These are phyloP conservation scores for Neodiprion lecontei DNA, from an alignment of 1,140 invertebrate genomes.

Conservation along the genomic window DNA sequence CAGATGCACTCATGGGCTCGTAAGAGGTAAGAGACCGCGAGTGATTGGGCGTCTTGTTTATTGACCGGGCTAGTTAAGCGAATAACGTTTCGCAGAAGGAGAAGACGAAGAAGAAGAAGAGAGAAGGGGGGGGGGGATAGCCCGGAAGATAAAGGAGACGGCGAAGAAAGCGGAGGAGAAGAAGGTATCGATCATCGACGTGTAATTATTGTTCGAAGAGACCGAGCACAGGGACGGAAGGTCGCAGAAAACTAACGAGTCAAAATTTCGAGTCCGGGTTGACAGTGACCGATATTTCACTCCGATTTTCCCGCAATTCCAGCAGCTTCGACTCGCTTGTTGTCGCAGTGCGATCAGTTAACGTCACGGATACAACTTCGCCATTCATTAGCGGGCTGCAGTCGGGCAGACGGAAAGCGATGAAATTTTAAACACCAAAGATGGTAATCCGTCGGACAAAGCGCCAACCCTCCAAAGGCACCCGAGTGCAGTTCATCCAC, in stretches of 20 bases:
- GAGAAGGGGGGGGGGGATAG: not conserved
- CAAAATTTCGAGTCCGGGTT: not conserved
- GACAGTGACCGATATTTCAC: not conserved
- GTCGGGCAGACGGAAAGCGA: not conserved
- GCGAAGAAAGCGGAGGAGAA: not conserved
- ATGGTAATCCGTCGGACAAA: not conserved
- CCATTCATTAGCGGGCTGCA: not conserved
- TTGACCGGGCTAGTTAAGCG: not conserved
- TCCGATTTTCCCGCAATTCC: not conserved
- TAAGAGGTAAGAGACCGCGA: not conserved
- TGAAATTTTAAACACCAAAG: constrained; percentile 1
- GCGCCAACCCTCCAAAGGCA: not conserved
- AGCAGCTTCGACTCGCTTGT: not conserved
- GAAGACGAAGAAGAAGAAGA: too few relatives aligned
- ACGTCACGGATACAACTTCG: not conserved
- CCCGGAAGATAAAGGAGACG: too few relatives aligned
- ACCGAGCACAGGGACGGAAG: not conserved
- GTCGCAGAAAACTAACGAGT: not conserved
- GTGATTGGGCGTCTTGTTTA: constrained; percentile 2
- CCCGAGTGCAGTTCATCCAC: not conserved
- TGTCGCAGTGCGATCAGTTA: not conserved
- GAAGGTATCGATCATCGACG: not conserved
- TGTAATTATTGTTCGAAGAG: not conserved
- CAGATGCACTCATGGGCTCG: not conserved
- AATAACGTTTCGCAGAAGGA: not conserved